Evolutionary conservation across 2,113 vertebrate genomes (phyloP).

Genomic region (Salvelinus namaycush): DNA sequence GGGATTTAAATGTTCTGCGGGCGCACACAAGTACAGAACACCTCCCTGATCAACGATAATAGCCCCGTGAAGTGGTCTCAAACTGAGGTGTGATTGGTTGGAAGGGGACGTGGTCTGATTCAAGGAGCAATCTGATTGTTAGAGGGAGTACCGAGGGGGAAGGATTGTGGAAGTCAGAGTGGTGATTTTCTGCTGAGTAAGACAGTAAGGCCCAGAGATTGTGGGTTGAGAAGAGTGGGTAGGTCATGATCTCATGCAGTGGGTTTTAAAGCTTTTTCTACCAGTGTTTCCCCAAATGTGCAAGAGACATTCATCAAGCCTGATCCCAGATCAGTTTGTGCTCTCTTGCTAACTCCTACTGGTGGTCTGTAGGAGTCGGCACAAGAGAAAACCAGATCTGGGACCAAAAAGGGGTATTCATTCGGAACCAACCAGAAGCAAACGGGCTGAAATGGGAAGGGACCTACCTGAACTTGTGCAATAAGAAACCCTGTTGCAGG

Average conservation of each 20-base stretch:
- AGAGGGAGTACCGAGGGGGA: not conserved
- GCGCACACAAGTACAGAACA: not conserved
- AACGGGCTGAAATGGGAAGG: no score
- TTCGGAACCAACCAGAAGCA: not conserved
- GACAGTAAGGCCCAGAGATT: not conserved
- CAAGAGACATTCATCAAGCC: no score
- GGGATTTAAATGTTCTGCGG: conserved; percentile 12
- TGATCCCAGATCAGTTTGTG: no score
- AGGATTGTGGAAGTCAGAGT: not conserved
- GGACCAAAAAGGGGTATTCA: no score
- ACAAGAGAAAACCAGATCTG: no score
- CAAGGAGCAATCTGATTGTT: not conserved
- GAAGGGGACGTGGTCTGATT: not conserved
- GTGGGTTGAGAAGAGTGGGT: not conserved
- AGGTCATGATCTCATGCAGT: not conserved
- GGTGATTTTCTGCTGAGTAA: not conserved
- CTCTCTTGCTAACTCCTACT: no score
- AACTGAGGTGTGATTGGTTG: not conserved
- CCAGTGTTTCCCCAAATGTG: not conserved
- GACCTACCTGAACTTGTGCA: no score
- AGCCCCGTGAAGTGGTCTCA: conserved; percentile 1
- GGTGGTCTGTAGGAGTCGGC: no score
- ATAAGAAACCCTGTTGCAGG: not conserved
- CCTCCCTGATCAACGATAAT: conserved; percentile 17
- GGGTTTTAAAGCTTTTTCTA: not conserved